Base-by-base conservation (phyloP, 2,888 invertebrate genomes). In the Hoplodrina ambigua region DNA sequence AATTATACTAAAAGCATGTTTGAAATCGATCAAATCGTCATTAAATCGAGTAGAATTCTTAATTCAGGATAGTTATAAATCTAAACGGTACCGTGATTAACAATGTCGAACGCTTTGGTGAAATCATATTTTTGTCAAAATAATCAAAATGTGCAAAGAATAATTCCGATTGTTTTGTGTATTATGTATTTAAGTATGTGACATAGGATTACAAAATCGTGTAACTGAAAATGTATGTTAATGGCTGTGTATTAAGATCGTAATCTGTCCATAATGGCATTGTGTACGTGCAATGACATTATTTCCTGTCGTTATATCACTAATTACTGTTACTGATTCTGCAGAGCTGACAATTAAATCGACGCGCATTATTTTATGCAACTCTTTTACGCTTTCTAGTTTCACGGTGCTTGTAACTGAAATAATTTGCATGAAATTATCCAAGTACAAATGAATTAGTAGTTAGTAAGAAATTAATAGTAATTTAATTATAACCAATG, bases 341-440 rank as follows among this genome's bases (percentile, higher is more conserved):
- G 33, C 30, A 46, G 30, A 33, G 30, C 49, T 72, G 37, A 67
- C 44, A 55, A 60, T 82, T 49, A 54, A 62, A 63, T 25, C 20
- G 19, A 37, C 15, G 49, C 3, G 41, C 19, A 62, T 30, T 54
- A 41, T 58, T 65, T 64, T 20, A 44, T 25, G 44, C 58, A 62
- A 63, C 20, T 60, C 10, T 19, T 61, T 58, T n/a, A 78, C 58
- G 61, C 62, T 82, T 82, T 82, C 82, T 52, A 81, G 30, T 37
- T 62, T 52, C 17, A 56, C 55, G 15, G 61, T 54, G 13, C 10
- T 54, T 54, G 37, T 44, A 19, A 37, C 10, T 54, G 25, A 71
- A 71, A 72, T 52, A 19, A 2, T 70, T 70, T 70, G 37, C 10
- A 44, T 41, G 46, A 7, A n/a, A 25, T 41, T 17, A 8, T n/a